Base-by-base conservation (phyloP, 1,140 invertebrate species). In the Trialeurodes vaporariorum region DNA sequence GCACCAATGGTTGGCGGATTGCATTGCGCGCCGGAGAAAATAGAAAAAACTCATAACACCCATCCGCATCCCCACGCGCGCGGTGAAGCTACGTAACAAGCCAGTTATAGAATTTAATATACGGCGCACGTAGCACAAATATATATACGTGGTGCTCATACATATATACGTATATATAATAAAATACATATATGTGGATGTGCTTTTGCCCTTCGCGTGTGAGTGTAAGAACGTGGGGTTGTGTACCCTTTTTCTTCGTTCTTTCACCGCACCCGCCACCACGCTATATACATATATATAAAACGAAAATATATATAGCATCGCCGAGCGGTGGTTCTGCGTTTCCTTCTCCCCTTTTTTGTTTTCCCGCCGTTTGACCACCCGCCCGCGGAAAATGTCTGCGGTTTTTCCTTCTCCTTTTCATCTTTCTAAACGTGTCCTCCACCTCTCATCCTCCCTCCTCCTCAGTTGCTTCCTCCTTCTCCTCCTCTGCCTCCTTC, bases 71-170 rank as follows among this genome's bases (percentile, higher is more conserved):
- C 34, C 34, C 5, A 9, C 34, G 5, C 34, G 34, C 34, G 34
- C 34, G 34, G 5, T 17, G 34, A n/a, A n/a, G n/a, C n/a, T n/a
- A n/a, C n/a, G 34, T 49, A 49, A 49, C 34, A 49, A 49, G 34
- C 34, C 34, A 49, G 34, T 49, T 49, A 49, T 49, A 49, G 34
- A 49, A 49, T 49, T 49, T 49, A 49, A 49, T 49, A 49, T 49
- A 49, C 34, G 34, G 34, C 34, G 34, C 34, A 49, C 34, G 34
- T 49, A 49, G 17, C 34, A 17, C 34, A 49, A 49, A 49, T 49
- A 49, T 17, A 17, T 49, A n/a, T n/a, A n/a, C n/a, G n/a, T n/a
- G n/a, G n/a, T n/a, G n/a, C n/a, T n/a, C n/a, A n/a, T n/a, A n/a
- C n/a, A n/a, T n/a, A n/a, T n/a, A n/a, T n/a, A n/a, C n/a, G n/a